A percentile compares a stretch with the other conserved stretches of the same genome.
Conservation (phyloP, 2,888 invertebrate species). For the Leuctra nigra region DNA sequence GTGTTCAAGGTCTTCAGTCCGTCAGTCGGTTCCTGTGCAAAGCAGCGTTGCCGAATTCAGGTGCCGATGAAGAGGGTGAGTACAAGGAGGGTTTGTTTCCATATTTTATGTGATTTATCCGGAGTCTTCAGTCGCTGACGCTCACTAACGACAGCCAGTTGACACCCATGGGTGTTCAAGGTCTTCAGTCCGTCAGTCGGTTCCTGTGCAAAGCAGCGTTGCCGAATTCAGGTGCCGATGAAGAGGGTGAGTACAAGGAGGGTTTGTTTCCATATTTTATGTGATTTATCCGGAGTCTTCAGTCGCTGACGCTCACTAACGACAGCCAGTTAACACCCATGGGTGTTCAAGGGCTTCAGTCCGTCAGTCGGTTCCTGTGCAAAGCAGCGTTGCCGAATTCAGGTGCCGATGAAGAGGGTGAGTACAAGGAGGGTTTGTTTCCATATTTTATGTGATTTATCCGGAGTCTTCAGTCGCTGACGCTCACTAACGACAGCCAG, state of each 20-base stretch:
- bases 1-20: slow-evolving; percentile 47
- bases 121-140: slow-evolving; percentile 51
- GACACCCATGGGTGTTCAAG: slow-evolving; percentile 44
- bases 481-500: slow-evolving; percentile 52
- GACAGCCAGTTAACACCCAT: slow-evolving; percentile 49
- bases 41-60: slow-evolving; percentile 44
- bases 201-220: slow-evolving; percentile 48
- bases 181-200: slow-evolving; percentile 47
- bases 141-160: slow-evolving; percentile 52
- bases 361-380: slow-evolving; percentile 48
- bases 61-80: no score
- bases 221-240: slow-evolving; percentile 45
- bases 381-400: slow-evolving; percentile 45
- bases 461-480: slow-evolving; percentile 49
- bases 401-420: no score
- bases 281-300: slow-evolving; percentile 51
- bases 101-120: no score
- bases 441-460: no score
- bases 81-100: no score
- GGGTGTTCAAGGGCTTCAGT: slow-evolving; percentile 46
- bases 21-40: slow-evolving; percentile 48
- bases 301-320: slow-evolving; percentile 52
- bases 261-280: no score
- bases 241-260: no score
- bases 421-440: no score